These are phyloP conservation scores for Rallus crepitans DNA, from an alignment of 2,797 vertebrate species.

Conservation along the genomic window DNA sequence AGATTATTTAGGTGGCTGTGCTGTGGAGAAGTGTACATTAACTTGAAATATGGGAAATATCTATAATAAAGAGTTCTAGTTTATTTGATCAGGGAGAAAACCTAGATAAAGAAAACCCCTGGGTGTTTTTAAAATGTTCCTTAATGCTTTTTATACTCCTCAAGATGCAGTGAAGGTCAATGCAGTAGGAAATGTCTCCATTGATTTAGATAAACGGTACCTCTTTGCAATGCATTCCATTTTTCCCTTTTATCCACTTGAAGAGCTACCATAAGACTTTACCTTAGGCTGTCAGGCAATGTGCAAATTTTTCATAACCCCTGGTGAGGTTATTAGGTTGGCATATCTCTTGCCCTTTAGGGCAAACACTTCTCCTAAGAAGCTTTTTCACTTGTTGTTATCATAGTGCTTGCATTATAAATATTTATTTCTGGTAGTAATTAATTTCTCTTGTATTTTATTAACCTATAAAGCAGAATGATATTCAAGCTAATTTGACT, in stretches of 20 bases:
- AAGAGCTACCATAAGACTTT: slow-evolving; percentile 62
- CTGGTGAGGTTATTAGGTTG: slow-evolving; percentile 65
- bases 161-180: slow-evolving; percentile 73
- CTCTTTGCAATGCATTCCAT: slow-evolving; percentile 59
- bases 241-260: slow-evolving; percentile 72
- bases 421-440: slow-evolving; percentile 40
- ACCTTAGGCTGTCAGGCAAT: slow-evolving; percentile 58
- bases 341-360: slow-evolving; percentile 49
- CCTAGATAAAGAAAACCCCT: slow-evolving; percentile 43
- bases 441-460: slow-evolving; percentile 19
- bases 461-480: background rate
- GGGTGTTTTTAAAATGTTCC: slow-evolving; percentile 56
- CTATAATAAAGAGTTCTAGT: slow-evolving; percentile 58
- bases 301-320: slow-evolving; percentile 71
- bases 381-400: background rate
- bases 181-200: slow-evolving; percentile 60
- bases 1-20: slow-evolving; percentile 50
- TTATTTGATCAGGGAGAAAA: slow-evolving; percentile 61
- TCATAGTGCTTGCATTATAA: background rate
- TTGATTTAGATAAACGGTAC: slow-evolving; percentile 74
- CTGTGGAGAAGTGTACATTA: slow-evolving; percentile 40
- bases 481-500: background rate
- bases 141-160: slow-evolving; percentile 54
- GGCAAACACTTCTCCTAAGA: slow-evolving; percentile 31
- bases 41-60: slow-evolving; percentile 56